These are phyloP conservation scores for Drosophila mimica DNA, from an alignment of 2,888 invertebrate species.

Conservation along the genomic window DNA sequence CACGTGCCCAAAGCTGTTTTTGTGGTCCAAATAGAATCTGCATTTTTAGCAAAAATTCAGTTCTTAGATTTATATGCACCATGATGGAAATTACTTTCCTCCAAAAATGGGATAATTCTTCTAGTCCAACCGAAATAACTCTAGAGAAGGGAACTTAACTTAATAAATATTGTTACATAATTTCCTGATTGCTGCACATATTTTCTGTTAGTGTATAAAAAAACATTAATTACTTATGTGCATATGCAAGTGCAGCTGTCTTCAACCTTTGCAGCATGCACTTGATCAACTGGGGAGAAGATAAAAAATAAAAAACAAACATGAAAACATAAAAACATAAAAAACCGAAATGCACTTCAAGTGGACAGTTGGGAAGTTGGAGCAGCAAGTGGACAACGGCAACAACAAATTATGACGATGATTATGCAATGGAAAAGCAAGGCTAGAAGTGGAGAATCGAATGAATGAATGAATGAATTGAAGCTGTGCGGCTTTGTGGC, in stretches of 20 bases:
- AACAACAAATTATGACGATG: slow-evolving; percentile 45
- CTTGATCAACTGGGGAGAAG: slow-evolving; percentile 62
- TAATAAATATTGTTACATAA: background rate
- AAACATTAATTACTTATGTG: slow-evolving; percentile 59
- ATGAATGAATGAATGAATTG: slow-evolving; percentile 38
- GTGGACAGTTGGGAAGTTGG: slow-evolving; percentile 59
- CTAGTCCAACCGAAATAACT: background rate
- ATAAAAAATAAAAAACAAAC: slow-evolving; percentile 22
- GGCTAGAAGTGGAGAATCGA: slow-evolving; percentile 35
- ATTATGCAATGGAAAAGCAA: slow-evolving; percentile 64
- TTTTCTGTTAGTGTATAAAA: slow-evolving; percentile 31
- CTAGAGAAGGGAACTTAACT: background rate
- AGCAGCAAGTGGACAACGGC: slow-evolving; percentile 64
- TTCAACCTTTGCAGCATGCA: slow-evolving; percentile 63
- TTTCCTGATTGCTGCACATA: slow-evolving; percentile 4
- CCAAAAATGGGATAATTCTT: background rate
- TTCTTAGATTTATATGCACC: background rate
- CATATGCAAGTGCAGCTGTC: slow-evolving; percentile 65
- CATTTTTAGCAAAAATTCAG: background rate
- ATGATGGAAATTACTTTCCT: background rate
- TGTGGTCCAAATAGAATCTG: background rate
- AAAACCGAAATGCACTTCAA: slow-evolving; percentile 66
- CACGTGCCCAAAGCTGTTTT: background rate
- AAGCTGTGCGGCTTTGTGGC: slow-evolving; percentile 28
- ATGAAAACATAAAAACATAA: background rate